Base-by-base conservation (phyloP, 2,888 invertebrate species). In the Tetheella fluctuosa region DNA sequence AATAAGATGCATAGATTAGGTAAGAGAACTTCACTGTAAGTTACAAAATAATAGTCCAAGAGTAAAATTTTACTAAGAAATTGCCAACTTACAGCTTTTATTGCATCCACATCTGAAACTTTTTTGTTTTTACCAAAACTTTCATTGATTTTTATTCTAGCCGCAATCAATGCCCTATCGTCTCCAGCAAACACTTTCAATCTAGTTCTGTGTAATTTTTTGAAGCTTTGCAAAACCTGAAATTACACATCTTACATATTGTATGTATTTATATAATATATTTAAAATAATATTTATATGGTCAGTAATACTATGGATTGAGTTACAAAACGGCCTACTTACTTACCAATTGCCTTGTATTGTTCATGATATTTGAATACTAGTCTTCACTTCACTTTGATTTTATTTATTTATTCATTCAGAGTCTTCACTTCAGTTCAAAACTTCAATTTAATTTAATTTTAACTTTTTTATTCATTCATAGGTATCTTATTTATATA, bases 101-200 rank as follows among this genome's bases (percentile, higher is more conserved):
- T 95, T 66, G 95, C 90, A 15, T 88, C 88, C 63, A 85, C 81
- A 77, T 96, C 94, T 5, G 87, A 87, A 23, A 96, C 91, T 76
- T 93, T 76, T 80, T 94, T 95, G 80, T 96, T 94, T 83, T 96
- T 96, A 67, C 86, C 93, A 84, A 95, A 97, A 77, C 96, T 96
- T 57, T 95, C 94, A 84, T 97, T 97, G 63, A 97, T 97, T 90
- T 95, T 95, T n/a, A 88, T 71, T 74, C 97, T 94, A 1, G 95
- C 94, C 67, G 94, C 95, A 64, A 80, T 76, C 52, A 97, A 85
- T 0, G 97, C 95, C 63, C 79, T 83, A 15, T 86, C 74, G 81
- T 97, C 97, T 15, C 94, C 96, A 59, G 92, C 80, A 83, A 97
- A 97, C 20, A 96, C 94, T 63, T 86, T 88, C 70, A 95, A 81